These are phyloP conservation scores for Rhadina sibilatrix DNA, from an alignment of 2,113 vertebrate species.

Conservation along the genomic window DNA sequence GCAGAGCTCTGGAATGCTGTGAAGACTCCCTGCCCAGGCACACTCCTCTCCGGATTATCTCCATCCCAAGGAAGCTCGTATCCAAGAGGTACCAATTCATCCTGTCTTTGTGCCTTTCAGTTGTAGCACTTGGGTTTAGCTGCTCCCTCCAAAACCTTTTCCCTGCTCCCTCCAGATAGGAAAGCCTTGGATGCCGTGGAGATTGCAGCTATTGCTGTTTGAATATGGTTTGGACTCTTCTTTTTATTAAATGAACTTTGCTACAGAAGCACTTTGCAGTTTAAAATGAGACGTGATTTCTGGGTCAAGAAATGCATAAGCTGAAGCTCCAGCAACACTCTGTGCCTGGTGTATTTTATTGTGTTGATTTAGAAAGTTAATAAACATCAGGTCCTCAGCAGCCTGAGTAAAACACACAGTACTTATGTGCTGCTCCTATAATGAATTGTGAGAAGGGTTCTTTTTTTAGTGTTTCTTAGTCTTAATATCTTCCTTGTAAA, in stretches of 20 bases:
- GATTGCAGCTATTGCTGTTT: neutral
- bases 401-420: neutral
- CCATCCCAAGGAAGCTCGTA: neutral
- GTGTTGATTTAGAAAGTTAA: neutral
- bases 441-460: neutral
- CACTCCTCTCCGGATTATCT: neutral
- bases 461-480: neutral
- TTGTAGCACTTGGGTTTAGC: neutral
- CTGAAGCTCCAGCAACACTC: neutral
- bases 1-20: slow-evolving; percentile 65
- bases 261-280: neutral
- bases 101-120: neutral
- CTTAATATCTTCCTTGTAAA: neutral
- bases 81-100: slow-evolving; percentile 33
- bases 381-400: neutral
- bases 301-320: neutral
- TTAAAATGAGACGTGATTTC: neutral
- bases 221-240: neutral
- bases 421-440: neutral
- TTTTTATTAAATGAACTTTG: neutral
- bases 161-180: neutral
- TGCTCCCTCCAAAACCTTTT: neutral
- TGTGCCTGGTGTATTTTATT: neutral
- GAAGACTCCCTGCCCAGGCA: slow-evolving; percentile 53
- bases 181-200: neutral